Evolutionary conservation across 2,888 invertebrate species (phyloP).

Genomic region (Pteria penguin): DNA sequence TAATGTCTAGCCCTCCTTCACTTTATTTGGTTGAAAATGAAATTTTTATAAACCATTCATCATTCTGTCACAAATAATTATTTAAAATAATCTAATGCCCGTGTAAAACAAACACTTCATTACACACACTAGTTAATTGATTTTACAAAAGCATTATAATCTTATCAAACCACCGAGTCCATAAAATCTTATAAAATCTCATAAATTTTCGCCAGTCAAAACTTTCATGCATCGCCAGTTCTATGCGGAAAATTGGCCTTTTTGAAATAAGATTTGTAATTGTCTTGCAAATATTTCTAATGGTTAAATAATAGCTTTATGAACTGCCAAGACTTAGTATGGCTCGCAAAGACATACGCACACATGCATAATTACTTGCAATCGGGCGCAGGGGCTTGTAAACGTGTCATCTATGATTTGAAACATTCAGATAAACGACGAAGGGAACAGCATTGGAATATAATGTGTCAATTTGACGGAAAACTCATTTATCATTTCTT

Average conservation of each 20-base stretch:
- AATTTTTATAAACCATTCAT: background rate
- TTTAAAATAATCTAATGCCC: background rate
- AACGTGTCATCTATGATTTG: slow-evolving; percentile 23
- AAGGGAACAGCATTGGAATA: slow-evolving; percentile 14
- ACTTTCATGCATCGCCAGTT: background rate
- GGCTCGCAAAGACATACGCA: background rate
- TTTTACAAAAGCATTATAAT: background rate
- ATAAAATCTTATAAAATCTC: background rate
- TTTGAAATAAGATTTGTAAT: background rate
- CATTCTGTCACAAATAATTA: background rate
- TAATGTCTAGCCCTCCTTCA: no score
- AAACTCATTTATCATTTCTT: slow-evolving; percentile 31
- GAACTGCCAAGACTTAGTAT: background rate
- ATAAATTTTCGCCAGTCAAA: background rate
- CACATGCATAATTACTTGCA: slow-evolving; percentile 5
- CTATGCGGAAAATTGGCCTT: background rate
- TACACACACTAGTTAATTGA: background rate
- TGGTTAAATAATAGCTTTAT: background rate
- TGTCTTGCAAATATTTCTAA: background rate
- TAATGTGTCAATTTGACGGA: slow-evolving; percentile 1
- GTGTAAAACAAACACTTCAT: background rate
- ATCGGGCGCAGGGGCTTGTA: background rate
- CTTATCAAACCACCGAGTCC: background rate
- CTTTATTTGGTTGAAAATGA: background rate
- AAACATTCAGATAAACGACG: background rate